Conservation (phyloP, 2,888 invertebrate genomes). For the Lasioglossum calceatum region DNA sequence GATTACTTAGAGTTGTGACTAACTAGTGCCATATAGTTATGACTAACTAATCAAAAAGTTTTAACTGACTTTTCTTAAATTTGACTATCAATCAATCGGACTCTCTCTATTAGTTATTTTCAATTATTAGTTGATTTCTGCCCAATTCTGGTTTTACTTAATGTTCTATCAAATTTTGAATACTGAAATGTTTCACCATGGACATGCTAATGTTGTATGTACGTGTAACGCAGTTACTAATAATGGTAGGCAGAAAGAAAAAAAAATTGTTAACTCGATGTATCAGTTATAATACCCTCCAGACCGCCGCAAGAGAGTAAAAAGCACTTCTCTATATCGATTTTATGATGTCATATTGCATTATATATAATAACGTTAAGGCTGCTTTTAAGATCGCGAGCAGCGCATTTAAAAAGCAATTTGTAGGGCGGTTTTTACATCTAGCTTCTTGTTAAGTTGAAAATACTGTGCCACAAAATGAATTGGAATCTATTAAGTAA, state of each 20-base stretch:
- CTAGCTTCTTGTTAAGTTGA: not conserved
- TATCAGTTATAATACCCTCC: slow-evolving; percentile 28
- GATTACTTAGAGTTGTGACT: too few relatives aligned
- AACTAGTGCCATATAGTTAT: too few relatives aligned
- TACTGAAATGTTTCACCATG: not conserved
- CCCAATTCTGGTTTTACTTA: not conserved
- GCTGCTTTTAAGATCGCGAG: slow-evolving; percentile 32
- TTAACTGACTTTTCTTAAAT: too few relatives aligned
- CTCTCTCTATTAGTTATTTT: too few relatives aligned
- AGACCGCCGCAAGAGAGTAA: not conserved
- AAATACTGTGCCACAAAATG: not conserved
- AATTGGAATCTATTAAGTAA: not conserved
- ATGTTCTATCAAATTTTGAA: not conserved
- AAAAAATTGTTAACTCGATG: not conserved
- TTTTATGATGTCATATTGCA: slow-evolving; percentile 15
- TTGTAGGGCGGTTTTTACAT: not conserved
- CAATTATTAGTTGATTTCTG: too few relatives aligned
- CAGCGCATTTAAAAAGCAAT: slow-evolving; percentile 14
- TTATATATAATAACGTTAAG: slow-evolving; percentile 30
- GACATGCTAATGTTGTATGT: not conserved
- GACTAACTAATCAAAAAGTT: too few relatives aligned
- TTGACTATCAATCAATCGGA: too few relatives aligned
- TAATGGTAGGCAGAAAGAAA: not conserved
- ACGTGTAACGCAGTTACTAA: not conserved
- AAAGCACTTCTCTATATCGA: slow-evolving; percentile 32